phyloP scores from a whole-genome alignment of 1,140 invertebrate species.

The Lethrus apterus region DNA sequence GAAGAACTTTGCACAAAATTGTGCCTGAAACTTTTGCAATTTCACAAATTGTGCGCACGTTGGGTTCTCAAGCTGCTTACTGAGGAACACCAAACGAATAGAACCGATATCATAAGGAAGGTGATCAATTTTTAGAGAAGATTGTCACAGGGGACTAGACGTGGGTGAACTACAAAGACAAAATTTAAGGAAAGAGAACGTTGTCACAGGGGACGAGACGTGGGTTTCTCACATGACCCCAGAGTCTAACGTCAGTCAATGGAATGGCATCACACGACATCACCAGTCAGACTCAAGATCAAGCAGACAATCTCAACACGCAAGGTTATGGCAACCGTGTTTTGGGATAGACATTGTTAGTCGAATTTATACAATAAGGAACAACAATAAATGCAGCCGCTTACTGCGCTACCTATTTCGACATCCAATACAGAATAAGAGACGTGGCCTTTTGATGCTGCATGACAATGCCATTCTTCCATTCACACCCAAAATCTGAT shows the following conservation, averaged over 20 bases:
- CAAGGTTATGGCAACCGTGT: slow-evolving; percentile 3
- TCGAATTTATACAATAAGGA: slow-evolving; percentile 1
- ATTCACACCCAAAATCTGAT: neutral
- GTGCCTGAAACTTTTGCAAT: no score
- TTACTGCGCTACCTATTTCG: no score
- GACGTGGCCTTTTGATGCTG: no score
- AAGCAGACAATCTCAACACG: slow-evolving; percentile 5
- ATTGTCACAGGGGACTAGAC: no score
- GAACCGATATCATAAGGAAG: no score
- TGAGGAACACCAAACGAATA: no score
- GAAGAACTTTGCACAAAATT: no score
- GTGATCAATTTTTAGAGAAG: no score
- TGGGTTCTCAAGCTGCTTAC: no score
- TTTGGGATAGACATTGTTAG: slow-evolving; percentile 7
- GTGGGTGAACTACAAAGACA: neutral
- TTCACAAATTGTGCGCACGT: no score
- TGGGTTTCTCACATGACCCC: slow-evolving; percentile 2
- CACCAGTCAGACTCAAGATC: neutral
- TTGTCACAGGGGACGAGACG: slow-evolving; percentile 6
- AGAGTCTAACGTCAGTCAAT: slow-evolving; percentile 5
- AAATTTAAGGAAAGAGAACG: neutral
- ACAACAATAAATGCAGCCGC: no score
- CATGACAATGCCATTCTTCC: slow-evolving; percentile 5
- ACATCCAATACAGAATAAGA: no score
- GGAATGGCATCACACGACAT: slow-evolving; percentile 6